Evolutionary conservation across 2,797 vertebrate species (phyloP).

Genomic region (Glyptemys insculpta): DNA sequence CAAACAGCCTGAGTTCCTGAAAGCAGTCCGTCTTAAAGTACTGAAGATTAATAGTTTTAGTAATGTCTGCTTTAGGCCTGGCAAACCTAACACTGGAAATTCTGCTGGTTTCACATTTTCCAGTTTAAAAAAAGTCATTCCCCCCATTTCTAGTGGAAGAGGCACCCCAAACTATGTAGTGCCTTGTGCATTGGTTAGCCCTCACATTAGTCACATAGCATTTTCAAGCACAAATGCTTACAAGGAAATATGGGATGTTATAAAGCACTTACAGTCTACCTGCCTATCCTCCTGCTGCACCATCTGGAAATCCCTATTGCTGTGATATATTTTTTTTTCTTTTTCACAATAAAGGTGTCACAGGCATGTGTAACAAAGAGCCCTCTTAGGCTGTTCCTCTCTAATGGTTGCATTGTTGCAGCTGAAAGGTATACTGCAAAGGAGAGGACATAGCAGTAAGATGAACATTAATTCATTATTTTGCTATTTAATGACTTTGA

Average conservation of each 20-base stretch:
- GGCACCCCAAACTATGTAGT: not conserved
- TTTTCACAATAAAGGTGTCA: not conserved
- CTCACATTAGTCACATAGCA: not conserved
- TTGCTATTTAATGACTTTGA: not conserved
- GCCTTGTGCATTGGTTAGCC: not conserved
- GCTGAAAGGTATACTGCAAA: not conserved
- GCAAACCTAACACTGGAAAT: not conserved
- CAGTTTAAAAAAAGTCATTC: not conserved
- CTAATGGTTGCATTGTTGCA: not conserved
- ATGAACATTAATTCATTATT: not conserved
- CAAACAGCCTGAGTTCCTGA: not conserved
- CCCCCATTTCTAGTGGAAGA: not conserved
- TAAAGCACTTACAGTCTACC: not conserved
- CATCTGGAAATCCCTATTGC: not conserved
- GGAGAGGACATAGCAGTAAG: fast-evolving
- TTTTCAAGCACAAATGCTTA: not conserved
- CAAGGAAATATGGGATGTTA: not conserved
- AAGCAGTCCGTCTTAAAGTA: not conserved
- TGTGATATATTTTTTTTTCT: not conserved
- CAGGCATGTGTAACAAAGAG: fast-evolving
- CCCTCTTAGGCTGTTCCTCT: not conserved
- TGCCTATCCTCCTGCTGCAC: fast-evolving
- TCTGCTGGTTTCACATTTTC: not conserved
- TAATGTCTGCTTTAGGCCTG: not conserved
- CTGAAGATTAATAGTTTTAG: not conserved